Evolutionary conservation across 53 echinoderm and acorn worm genomes (phyloP).

Genomic region (Paracentrotus lividus): DNA sequence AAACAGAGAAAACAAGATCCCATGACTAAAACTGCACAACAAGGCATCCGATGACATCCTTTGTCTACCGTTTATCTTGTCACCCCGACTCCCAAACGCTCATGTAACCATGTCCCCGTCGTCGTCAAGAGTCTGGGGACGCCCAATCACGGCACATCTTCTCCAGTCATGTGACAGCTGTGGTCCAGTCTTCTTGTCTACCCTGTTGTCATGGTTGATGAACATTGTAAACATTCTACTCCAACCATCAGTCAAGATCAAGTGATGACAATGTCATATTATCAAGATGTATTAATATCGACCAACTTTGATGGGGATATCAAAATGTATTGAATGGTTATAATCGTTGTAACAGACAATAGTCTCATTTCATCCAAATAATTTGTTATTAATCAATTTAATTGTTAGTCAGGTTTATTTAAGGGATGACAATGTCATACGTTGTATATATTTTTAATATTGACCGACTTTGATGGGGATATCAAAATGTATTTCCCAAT

Average conservation of each 20-base stretch:
- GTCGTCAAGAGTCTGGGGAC: background rate
- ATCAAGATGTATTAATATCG: background rate
- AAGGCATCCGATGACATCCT: background rate
- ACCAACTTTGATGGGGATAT: background rate
- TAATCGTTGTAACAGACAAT: background rate
- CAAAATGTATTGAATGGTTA: background rate
- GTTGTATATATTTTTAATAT: no score
- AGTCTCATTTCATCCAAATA: background rate
- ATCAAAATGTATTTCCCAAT: no score
- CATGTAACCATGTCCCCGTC: background rate
- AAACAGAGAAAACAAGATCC: background rate
- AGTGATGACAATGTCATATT: background rate
- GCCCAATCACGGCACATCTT: background rate
- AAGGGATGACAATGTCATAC: no score
- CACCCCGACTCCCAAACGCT: background rate
- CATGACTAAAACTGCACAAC: background rate
- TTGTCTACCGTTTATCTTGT: conserved; percentile 7
- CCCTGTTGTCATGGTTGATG: background rate
- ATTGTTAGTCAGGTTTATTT: background rate
- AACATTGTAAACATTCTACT: conserved; percentile 46
- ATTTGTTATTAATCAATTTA: background rate
- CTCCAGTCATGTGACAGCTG: conserved; percentile 53
- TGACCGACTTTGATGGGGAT: no score
- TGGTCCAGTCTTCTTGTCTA: conserved; percentile 48
- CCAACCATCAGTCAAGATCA: conserved; percentile 46